Conservation (phyloP, 2,888 invertebrate genomes). For the Aphrophora alni region DNA sequence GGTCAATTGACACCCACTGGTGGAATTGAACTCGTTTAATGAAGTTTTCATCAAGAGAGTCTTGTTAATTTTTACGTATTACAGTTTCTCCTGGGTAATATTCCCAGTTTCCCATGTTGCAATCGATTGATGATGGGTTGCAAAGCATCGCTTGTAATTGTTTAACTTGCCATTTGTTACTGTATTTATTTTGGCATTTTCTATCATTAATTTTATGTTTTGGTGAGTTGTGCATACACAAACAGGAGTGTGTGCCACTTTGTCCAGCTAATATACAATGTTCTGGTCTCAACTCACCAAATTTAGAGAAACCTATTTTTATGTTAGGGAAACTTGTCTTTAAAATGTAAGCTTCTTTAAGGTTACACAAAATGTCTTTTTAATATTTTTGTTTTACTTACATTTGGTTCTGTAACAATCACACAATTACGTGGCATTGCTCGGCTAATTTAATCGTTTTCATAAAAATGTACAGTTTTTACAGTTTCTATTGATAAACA, state of each 20-base stretch:
- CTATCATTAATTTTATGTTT: constrained; percentile 28
- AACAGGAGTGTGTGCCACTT: constrained; percentile 14
- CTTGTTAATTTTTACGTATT: too few species aligned
- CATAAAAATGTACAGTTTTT: constrained; percentile 15
- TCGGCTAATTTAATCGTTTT: constrained; percentile 19
- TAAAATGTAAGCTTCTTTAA: background rate
- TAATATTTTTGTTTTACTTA: constrained; percentile 3
- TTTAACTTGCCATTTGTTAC: too few species aligned
- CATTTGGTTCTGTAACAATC: background rate
- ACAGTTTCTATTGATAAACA: background rate
- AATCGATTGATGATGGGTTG: constrained; percentile 15
- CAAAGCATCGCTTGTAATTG: constrained; percentile 11
- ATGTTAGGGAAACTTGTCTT: constrained; percentile 11
- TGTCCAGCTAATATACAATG: constrained; percentile 25
- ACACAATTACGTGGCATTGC: constrained; percentile 24
- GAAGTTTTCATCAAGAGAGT: too few species aligned
- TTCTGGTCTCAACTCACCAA: constrained; percentile 33
- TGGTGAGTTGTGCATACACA: constrained; percentile 28
- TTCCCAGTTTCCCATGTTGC: background rate
- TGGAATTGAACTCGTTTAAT: too few species aligned
- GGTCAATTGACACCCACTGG: too few species aligned
- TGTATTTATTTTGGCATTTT: constrained; percentile 10
- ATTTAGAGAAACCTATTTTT: constrained; percentile 34
- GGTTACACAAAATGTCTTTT: background rate
- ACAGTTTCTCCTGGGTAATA: background rate